A percentile compares a stretch with the other conserved stretches of the same genome.
Evolutionary conservation across 2,888 invertebrate species (phyloP).

Genomic region (Callyntrura guangdongensis): DNA sequence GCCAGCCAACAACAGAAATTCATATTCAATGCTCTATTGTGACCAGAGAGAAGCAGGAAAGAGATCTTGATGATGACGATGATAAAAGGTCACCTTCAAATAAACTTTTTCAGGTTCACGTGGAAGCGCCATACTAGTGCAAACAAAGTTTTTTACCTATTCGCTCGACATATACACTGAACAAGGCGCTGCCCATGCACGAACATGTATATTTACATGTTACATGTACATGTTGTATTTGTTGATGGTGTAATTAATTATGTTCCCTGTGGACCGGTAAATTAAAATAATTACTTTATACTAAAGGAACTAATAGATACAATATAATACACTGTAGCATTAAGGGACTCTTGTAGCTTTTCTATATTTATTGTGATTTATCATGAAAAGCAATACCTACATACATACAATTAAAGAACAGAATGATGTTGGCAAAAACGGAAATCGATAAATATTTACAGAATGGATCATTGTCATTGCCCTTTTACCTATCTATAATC

Average conservation of each 20-base stretch:
- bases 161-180: not conserved
- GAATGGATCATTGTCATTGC: constrained; percentile 34
- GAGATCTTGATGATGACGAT: constrained; percentile 4
- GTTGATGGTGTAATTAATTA: not conserved
- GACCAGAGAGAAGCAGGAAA: not conserved
- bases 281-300: not conserved
- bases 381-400: too few relatives aligned
- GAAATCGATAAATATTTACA: constrained; percentile 18
- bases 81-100: constrained; percentile 56
- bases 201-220: too few relatives aligned
- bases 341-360: too few relatives aligned
- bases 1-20: not conserved
- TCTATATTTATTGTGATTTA: not conserved
- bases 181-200: not conserved
- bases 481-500: constrained; percentile 22
- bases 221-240: not conserved
- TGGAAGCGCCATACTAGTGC: not conserved
- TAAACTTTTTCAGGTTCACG: constrained; percentile 41
- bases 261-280: not conserved
- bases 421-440: not conserved
- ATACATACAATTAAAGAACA: not conserved
- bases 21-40: not conserved
- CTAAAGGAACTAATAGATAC: too few relatives aligned
- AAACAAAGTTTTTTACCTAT: not conserved
- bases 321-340: too few relatives aligned